A percentile compares a stretch with the other conserved stretches of the same genome.
Conservation (phyloP, 2,888 invertebrate genomes). For the Drosophila yooni region DNA sequence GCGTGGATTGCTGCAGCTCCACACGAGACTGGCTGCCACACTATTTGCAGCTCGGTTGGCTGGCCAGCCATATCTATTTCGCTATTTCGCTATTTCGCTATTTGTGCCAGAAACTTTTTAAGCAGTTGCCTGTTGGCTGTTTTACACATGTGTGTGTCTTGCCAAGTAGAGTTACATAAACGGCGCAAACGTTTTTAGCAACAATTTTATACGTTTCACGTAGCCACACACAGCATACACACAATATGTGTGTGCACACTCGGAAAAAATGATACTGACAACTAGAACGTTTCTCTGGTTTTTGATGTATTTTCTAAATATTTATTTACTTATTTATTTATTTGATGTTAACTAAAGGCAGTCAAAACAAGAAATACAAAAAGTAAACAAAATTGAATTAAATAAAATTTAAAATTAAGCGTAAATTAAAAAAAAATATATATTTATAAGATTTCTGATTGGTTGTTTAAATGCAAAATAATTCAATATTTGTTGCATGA, state of each 20-base stretch:
- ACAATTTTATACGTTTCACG: conserved; percentile 48
- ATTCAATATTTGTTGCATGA: background rate
- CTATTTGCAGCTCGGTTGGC: conserved; percentile 25
- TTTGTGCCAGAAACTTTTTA: conserved; percentile 72
- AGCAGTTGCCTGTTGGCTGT: conserved; percentile 58
- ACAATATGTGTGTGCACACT: background rate
- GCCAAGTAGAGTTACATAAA: conserved; percentile 52
- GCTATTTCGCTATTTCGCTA: conserved; percentile 47
- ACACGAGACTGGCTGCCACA: background rate
- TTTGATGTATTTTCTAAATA: background rate
- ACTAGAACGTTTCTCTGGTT: background rate
- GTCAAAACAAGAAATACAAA: background rate
- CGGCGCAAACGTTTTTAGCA: conserved; percentile 25
- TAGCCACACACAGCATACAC: conserved; percentile 14
- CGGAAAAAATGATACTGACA: background rate
- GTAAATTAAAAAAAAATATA: background rate
- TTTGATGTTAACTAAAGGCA: background rate
- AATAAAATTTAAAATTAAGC: background rate
- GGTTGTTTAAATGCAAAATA: background rate
- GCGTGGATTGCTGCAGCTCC: conserved; percentile 27
- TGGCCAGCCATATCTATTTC: conserved; percentile 20
- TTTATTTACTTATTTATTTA: background rate
- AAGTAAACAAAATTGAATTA: background rate
- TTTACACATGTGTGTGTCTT: conserved; percentile 9
- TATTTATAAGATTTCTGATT: background rate